Base-by-base conservation (phyloP, 2,888 invertebrate species). In the Agrochola lota region DNA sequence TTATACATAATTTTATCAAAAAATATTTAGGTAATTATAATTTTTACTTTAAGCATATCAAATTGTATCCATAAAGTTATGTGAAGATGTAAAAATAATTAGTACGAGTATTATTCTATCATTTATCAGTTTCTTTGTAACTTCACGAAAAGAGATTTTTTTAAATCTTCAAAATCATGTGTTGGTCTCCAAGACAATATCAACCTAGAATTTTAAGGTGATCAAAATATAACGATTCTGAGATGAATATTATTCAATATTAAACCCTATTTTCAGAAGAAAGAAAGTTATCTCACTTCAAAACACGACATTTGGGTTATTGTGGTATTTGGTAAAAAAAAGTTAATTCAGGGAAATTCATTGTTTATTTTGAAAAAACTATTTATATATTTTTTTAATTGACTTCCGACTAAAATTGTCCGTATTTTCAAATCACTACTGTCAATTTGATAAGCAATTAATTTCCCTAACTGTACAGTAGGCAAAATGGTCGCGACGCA, bases 31-130 rank as follows among this genome's bases (percentile, higher is more conserved):
- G 68, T 88, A 88, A 76, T 81, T 87, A 85, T 90, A 87, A 78
- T 77, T 82, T 85, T 87, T 87, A 84, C 71, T 88, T 88, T 90
- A 88, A 90, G 90, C 92, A 92, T 92, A 91, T 92, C 92, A 92
- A 85, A 84, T 76, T 83, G 70, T 82, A 86, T 46, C 62, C 80
- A 64, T 83, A 68, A 77, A 57, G 12, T 49, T 69, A 74, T 40
- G 43, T 59, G 7, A 68, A 73, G 73, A 85, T 81, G 63, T 81
- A 68, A 74, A 84, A 82, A 85, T 68, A 43, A 67, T 71, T 75
- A 64, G 46, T n/a, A n/a, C n/a, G n/a, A n/a, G n/a, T 52, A 62
- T 52, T 62, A 62, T 46, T 30, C 5, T 35, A 43, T 60, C 2
- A 73, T 52, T 63, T 67, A 75, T 77, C 46, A 63, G 11, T 64